Evolutionary conservation across 2,888 invertebrate species (phyloP).

Genomic region (Sialis fuliginosa): DNA sequence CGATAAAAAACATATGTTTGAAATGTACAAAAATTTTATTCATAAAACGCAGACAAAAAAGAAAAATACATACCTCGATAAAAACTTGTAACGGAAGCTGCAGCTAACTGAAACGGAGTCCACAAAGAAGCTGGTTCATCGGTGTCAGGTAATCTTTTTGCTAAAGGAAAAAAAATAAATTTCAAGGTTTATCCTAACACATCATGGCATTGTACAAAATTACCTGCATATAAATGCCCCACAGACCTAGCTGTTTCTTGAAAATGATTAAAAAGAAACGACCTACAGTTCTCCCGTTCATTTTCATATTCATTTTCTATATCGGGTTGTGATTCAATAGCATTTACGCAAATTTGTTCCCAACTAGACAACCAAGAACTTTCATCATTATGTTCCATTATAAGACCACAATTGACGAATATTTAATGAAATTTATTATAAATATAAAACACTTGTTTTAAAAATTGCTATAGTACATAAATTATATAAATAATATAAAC

Average conservation of each 20-base stretch:
- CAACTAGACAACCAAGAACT: constrained; percentile 3
- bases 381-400: constrained; percentile 5
- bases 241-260: constrained; percentile 4
- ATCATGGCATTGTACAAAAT: no score
- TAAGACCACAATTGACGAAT: no score
- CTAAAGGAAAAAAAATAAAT: constrained; percentile 2
- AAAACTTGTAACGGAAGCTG: constrained; percentile 3
- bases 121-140: constrained; percentile 4
- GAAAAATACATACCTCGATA: constrained; percentile 1
- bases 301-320: constrained; percentile 4
- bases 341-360: constrained; percentile 4
- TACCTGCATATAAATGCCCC: constrained; percentile 6
- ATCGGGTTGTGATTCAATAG: constrained; percentile 4
- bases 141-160: constrained; percentile 3
- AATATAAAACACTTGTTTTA: no score
- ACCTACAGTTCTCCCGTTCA: constrained; percentile 2
- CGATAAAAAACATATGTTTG: background rate
- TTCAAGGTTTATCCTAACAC: background rate
- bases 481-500: no score
- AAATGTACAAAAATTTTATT: background rate
- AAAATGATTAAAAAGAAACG: constrained; percentile 5
- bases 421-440: no score
- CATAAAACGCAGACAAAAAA: background rate
- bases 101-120: constrained; percentile 4
- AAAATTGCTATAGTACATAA: no score